Evolutionary conservation across 2,113 vertebrate species (phyloP).

Genomic region (Setophaga coronata): DNA sequence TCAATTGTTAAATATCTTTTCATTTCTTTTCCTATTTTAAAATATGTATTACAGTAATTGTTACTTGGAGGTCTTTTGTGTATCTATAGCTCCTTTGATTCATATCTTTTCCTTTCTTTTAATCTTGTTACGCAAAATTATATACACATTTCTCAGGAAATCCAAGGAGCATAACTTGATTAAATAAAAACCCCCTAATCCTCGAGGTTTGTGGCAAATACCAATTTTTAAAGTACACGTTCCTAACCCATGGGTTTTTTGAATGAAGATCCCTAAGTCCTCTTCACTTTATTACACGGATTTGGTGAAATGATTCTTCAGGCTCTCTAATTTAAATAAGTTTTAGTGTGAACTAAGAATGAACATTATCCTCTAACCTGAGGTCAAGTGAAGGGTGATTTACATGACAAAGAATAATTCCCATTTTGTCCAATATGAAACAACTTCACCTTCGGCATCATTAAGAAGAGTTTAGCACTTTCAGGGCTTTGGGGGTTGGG

Average conservation of each 20-base stretch:
- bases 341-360: slow-evolving; percentile 51
- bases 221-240: background rate
- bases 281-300: slow-evolving; percentile 4
- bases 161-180: slow-evolving; percentile 7
- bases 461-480: slow-evolving; percentile 67
- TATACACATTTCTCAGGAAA: slow-evolving; percentile 12
- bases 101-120: slow-evolving; percentile 46
- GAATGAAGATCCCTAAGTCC: background rate
- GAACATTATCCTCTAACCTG: slow-evolving; percentile 60
- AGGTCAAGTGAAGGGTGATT: slow-evolving; percentile 62
- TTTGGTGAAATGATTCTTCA: slow-evolving; percentile 55
- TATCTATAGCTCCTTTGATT: slow-evolving; percentile 29
- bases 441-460: slow-evolving; percentile 67
- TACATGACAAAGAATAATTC: slow-evolving; percentile 62
- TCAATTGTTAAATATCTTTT: slow-evolving; percentile 37
- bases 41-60: slow-evolving; percentile 37
- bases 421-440: slow-evolving; percentile 62
- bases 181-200: slow-evolving; percentile 11
- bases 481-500: slow-evolving; percentile 12
- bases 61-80: slow-evolving; percentile 42
- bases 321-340: slow-evolving; percentile 41
- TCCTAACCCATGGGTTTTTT: background rate
- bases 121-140: slow-evolving; percentile 41
- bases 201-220: background rate
- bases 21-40: slow-evolving; percentile 28